Evolutionary conservation across 2,888 invertebrate species (phyloP), one percentile per base, ranked within the genome.

Genomic region (Caenorhabditis zanzibari): DNA sequence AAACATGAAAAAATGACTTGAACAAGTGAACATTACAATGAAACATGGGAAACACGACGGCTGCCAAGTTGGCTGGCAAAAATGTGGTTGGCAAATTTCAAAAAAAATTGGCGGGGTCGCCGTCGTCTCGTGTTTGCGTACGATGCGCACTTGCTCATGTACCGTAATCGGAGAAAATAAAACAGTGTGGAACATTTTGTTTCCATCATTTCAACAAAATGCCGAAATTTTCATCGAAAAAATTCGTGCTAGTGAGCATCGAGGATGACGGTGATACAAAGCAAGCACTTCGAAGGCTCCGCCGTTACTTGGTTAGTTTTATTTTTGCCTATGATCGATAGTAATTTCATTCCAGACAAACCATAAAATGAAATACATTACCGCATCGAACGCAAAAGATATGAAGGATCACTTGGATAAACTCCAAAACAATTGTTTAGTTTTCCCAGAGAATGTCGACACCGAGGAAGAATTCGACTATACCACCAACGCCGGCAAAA

Each of bases 261-360:
- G 72, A 79, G 4, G 54, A 63, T 19, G 56, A 32, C n/a, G 54
- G 52, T 12, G 64, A 72, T 12, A 12, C 38, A 26, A 66, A n/a
- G 3, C 32, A 54, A 47, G 41, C n/a, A 14, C 9, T n/a, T 1
- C 61, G 71, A 41, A 82, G 49, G 22, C 44, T 82, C 49, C 71
- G 81, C 19, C 75, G 76, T 24, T 82, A 76, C 41, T 54, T 82
- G 81, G 81, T 82, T 4, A 41, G 75, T 64, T 12, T 22, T 16
- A n/a, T 26, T 6, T 24, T 32, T n/a, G 22, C 1, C 9, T 24
- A 61, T n/a, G n/a, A 16, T 1, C 28, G 10, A 22, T 2, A 32
- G n/a, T 14, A 7, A 47, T 12, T 19, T 9, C 2, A 32, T 77
- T 77, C 44, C 22, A 77, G 77, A 19, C 19, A 4, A 52, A 7